Percentiles rank a stretch among this genome's conserved stretches.
These are phyloP conservation scores for Agonum fuliginosum DNA, from an alignment of 2,888 invertebrate species.

Conservation along the genomic window DNA sequence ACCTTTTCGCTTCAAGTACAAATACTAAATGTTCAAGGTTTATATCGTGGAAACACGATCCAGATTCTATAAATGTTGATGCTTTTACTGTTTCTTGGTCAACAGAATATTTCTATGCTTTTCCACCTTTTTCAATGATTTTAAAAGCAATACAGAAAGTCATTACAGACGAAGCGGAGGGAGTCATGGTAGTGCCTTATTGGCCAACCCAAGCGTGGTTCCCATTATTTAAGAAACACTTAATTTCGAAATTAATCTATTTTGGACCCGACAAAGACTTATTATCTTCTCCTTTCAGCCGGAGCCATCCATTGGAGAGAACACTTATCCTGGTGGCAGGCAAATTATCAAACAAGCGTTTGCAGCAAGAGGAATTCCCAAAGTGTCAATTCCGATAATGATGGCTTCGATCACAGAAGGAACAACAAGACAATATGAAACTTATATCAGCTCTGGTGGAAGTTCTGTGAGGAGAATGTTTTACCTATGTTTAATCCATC, in stretches of 20 bases:
- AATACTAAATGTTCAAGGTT: slow-evolving; percentile 62
- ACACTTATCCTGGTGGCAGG: slow-evolving; percentile 18
- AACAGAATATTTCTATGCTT: slow-evolving; percentile 62
- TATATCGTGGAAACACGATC: slow-evolving; percentile 62
- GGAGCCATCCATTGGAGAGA: neutral
- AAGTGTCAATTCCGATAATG: neutral
- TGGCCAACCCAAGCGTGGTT: slow-evolving; percentile 16
- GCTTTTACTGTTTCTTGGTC: slow-evolving; percentile 62
- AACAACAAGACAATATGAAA: neutral
- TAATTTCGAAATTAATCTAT: neutral
- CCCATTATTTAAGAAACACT: neutral
- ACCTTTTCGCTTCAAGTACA: slow-evolving; percentile 60
- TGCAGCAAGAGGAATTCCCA: neutral
- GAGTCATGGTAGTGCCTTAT: neutral
- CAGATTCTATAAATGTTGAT: slow-evolving; percentile 59
- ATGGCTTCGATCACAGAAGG: neutral
- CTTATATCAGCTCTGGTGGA: neutral
- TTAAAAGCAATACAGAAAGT: neutral
- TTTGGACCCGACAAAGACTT: neutral
- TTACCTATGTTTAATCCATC: neutral
- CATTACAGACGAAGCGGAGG: slow-evolving; percentile 5
- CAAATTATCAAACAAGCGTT: neutral
- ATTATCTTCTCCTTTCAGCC: neutral
- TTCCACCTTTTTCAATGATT: slow-evolving; percentile 59
- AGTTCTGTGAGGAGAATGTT: neutral